phyloP scores from a whole-genome alignment of 1,140 invertebrate genomes.

The Sinella curviseta region DNA sequence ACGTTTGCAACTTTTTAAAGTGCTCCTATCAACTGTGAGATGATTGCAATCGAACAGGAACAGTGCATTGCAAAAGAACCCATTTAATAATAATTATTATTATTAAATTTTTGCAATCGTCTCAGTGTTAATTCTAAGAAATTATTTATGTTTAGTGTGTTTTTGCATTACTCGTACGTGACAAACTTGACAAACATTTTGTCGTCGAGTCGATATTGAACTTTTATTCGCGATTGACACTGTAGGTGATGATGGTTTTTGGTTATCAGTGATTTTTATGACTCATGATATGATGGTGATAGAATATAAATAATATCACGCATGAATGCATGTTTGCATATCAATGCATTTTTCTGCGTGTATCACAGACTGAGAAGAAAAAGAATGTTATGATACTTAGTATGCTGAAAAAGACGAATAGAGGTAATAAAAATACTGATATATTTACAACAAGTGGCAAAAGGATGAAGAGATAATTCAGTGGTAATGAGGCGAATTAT shows the following conservation, averaged over 20 bases:
- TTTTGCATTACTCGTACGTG: no score
- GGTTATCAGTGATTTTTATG: conserved; percentile 10
- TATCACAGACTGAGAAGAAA: no score
- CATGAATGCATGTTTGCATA: neutral
- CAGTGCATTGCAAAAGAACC: no score
- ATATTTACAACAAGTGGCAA: conserved; percentile 5
- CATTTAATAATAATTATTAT: no score
- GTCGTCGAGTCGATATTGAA: neutral
- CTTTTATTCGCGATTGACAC: neutral
- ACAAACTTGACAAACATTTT: conserved; percentile 5
- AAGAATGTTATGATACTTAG: neutral
- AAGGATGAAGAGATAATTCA: neutral
- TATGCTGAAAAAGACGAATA: neutral
- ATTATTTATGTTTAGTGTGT: no score
- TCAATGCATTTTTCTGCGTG: neutral
- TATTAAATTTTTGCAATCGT: no score
- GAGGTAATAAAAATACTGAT: neutral
- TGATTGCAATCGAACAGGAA: no score
- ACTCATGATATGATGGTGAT: neutral
- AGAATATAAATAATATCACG: conserved; percentile 2
- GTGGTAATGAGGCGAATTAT: conserved; percentile 23
- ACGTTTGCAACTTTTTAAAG: neutral
- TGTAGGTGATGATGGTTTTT: neutral
- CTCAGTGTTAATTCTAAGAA: no score
- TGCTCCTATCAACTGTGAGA: no score